Evolutionary conservation across 2,113 vertebrate species (phyloP).

Genomic region (Thomomys bottae): DNA sequence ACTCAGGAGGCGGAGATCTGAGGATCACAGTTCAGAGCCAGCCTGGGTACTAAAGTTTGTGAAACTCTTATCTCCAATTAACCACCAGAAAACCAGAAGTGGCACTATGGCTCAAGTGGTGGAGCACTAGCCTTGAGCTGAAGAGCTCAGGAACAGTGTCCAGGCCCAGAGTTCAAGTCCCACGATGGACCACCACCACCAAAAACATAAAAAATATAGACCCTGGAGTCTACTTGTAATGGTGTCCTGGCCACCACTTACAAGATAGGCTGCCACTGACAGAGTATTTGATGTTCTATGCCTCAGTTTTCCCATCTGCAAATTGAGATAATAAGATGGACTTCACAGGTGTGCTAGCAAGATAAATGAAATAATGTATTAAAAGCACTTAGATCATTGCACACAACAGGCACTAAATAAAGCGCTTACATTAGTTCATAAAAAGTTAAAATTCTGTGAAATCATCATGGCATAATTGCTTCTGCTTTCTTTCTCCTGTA

Average conservation of each 20-base stretch:
- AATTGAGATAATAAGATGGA: constrained; percentile 23
- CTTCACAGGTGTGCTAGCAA: background rate
- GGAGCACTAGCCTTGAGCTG: no score
- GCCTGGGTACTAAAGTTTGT: no score
- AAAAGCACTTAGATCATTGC: constrained; percentile 1
- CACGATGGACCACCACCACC: no score
- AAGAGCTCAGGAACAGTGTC: no score
- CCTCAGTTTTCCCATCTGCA: constrained; percentile 36
- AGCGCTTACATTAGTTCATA: background rate
- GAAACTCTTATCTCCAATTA: no score
- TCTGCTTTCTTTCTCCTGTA: constrained; percentile 13
- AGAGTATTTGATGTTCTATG: constrained; percentile 22
- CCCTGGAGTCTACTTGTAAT: background rate
- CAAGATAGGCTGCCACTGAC: background rate
- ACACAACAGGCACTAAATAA: background rate
- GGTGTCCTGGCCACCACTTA: background rate
- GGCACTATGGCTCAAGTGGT: no score
- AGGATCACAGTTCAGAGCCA: no score
- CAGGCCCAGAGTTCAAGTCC: no score
- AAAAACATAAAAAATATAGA: no score
- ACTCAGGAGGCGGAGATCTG: no score
- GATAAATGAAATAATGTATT: background rate
- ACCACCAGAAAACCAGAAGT: no score
- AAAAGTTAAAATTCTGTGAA: constrained; percentile 49
- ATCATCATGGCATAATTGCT: background rate